Evolutionary conservation across 1,140 invertebrate species (phyloP).

Genomic region (Conus betulinus): DNA sequence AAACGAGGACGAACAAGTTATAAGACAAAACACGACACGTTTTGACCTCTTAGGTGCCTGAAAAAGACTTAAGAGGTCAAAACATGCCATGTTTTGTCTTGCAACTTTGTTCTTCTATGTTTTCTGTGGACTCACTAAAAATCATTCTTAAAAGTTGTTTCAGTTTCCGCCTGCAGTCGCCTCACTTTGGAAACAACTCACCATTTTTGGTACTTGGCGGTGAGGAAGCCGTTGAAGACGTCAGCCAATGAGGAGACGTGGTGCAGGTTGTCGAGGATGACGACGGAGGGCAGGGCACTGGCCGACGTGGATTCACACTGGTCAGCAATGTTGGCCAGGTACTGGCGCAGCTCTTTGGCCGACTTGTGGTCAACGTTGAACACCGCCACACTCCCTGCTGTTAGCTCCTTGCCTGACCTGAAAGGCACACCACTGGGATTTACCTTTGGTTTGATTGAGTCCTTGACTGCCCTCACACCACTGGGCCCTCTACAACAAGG

Average conservation of each 20-base stretch:
- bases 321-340: constrained; percentile 93
- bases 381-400: constrained; percentile 76
- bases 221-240: constrained; percentile 90
- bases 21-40: no score
- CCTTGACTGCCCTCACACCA: no score
- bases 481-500: no score
- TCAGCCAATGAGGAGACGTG: constrained; percentile 93
- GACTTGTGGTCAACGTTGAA: constrained; percentile 95
- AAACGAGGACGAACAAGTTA: no score
- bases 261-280: constrained; percentile 97
- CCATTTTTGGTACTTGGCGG: constrained; percentile 83
- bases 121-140: no score
- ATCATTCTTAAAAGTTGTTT: no score
- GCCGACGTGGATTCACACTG: constrained; percentile 83
- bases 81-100: no score
- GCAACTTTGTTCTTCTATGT: no score
- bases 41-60: no score
- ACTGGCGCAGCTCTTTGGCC: constrained; percentile 93
- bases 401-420: constrained; percentile 74
- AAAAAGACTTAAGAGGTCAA: no score
- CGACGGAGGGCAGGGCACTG: constrained; percentile 87
- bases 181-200: constrained; percentile 42
- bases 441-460: no score
- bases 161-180: no score
- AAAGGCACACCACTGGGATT: not conserved